Evolutionary conservation across 2,113 vertebrate species (phyloP).

Genomic region (Athene cunicularia): DNA sequence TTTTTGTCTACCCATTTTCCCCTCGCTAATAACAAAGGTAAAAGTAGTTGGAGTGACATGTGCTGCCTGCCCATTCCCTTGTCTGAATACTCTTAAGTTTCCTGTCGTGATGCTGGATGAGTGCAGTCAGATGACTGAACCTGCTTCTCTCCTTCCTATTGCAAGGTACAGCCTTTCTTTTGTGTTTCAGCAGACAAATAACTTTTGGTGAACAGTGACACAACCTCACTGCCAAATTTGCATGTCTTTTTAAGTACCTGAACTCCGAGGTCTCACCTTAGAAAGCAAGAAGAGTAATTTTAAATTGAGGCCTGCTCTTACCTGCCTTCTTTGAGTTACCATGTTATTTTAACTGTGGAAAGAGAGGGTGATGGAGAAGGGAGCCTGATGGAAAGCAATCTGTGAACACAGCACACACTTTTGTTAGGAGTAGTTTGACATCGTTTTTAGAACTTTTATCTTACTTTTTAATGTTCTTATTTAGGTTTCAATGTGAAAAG

Average conservation of each 20-base stretch:
- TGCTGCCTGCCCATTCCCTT: slow-evolving; percentile 80
- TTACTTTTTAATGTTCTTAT: not conserved
- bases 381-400: not conserved
- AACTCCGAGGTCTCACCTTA: fast-evolving
- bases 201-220: not conserved
- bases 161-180: slow-evolving; percentile 70
- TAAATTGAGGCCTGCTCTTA: not conserved
- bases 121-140: slow-evolving; percentile 84
- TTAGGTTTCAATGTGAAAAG: slow-evolving; percentile 83
- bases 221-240: not conserved
- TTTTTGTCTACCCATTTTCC: not conserved
- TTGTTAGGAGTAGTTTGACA: not conserved
- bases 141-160: slow-evolving; percentile 79
- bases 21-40: slow-evolving; percentile 40
- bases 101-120: slow-evolving; percentile 83
- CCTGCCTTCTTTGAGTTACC: not conserved
- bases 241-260: fast-evolving
- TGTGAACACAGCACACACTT: not conserved
- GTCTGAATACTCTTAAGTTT: slow-evolving; percentile 74
- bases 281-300: not conserved
- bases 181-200: not conserved
- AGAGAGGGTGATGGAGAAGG: not conserved
- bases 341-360: not conserved
- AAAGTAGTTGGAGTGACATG: slow-evolving; percentile 80
- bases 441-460: not conserved